A percentile compares a stretch with the other conserved stretches of the same genome.
Evolutionary conservation across 2,797 vertebrate species (phyloP).

Genomic region (Euthynnus affinis): DNA sequence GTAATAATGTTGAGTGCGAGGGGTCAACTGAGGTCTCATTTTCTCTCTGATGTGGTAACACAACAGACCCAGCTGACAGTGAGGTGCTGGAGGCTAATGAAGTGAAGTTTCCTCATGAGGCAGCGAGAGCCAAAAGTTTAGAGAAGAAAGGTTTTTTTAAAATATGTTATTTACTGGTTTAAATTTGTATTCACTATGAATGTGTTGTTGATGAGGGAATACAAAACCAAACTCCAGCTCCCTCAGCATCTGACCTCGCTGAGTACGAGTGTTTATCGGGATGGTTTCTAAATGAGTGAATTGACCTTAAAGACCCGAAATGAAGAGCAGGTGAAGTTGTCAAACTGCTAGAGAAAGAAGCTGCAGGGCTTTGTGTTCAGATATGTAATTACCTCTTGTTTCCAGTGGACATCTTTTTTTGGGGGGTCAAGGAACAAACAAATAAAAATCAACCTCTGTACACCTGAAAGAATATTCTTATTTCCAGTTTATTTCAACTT

Average conservation of each 20-base stretch:
- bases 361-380: neutral
- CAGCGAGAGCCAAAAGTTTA: neutral
- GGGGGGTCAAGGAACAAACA: too few species aligned
- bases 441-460: too few species aligned
- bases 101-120: neutral
- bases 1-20: neutral
- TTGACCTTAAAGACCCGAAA: neutral
- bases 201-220: neutral
- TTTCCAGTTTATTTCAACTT: too few species aligned
- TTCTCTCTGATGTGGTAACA: neutral
- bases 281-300: neutral
- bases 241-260: conserved; percentile 2
- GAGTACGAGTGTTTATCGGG: neutral
- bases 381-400: too few species aligned
- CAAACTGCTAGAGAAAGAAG: neutral
- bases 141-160: neutral
- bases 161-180: neutral
- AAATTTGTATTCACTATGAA: neutral
- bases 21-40: neutral
- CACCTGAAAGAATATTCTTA: too few species aligned
- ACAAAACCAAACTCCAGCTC: neutral
- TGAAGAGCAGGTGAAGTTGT: neutral
- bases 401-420: too few species aligned
- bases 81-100: neutral
- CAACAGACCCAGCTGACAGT: neutral